Percentiles rank a stretch among this genome's conserved stretches.
These are phyloP conservation scores for Chorisops tibialis DNA, from an alignment of 2,888 invertebrate species.

Conservation along the genomic window DNA sequence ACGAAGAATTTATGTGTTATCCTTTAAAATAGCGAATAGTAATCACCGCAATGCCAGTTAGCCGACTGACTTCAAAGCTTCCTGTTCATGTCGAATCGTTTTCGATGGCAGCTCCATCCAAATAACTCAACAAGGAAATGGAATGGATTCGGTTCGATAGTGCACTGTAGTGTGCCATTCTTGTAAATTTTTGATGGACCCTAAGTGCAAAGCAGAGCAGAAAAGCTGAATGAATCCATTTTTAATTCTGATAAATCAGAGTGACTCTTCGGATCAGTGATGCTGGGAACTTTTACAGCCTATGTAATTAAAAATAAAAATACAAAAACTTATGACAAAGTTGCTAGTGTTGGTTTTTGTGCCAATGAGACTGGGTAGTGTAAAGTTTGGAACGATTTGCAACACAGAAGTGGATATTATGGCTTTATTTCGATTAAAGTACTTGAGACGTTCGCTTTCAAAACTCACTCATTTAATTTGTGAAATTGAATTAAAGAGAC, in stretches of 20 bases:
- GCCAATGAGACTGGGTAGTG: too few relatives aligned
- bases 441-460: too few relatives aligned
- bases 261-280: too few relatives aligned
- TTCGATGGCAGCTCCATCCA: not conserved
- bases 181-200: slow-evolving; percentile 10
- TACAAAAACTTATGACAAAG: too few relatives aligned
- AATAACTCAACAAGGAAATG: slow-evolving; percentile 9
- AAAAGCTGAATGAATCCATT: slow-evolving; percentile 3
- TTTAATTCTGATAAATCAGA: not conserved
- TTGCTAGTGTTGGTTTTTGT: too few relatives aligned
- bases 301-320: too few relatives aligned
- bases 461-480: too few relatives aligned
- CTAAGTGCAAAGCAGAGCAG: slow-evolving; percentile 2
- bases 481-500: too few relatives aligned
- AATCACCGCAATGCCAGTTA: slow-evolving; percentile 13
- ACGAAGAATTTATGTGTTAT: slow-evolving; percentile 6
- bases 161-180: not conserved
- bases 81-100: not conserved
- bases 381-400: too few relatives aligned
- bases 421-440: too few relatives aligned
- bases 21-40: slow-evolving; percentile 13
- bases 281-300: too few relatives aligned
- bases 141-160: not conserved
- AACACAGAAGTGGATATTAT: too few relatives aligned
- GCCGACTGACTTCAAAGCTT: slow-evolving; percentile 3